Percentiles rank a stretch among this genome's conserved stretches.
phyloP scores from a whole-genome alignment of 2,113 vertebrate species.

The Leucoraja erinaceus region DNA sequence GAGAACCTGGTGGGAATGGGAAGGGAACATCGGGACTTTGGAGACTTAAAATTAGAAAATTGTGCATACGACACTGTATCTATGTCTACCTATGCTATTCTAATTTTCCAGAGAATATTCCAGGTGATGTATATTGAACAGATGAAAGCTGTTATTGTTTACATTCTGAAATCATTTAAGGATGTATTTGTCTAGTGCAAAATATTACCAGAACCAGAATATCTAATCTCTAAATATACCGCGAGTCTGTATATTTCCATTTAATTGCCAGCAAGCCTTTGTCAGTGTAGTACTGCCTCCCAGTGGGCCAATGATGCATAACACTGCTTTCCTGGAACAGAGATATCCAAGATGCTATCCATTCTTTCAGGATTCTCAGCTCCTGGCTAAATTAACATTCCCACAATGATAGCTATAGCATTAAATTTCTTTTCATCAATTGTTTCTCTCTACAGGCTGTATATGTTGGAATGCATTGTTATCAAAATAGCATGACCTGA shows the following conservation, averaged over 20 bases:
- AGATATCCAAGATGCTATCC: not conserved
- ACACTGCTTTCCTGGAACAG: not conserved
- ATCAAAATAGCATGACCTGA: no score
- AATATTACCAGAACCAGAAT: not conserved
- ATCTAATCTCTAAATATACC: not conserved
- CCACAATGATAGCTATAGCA: not conserved
- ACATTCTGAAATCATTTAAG: not conserved
- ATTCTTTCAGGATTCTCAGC: not conserved
- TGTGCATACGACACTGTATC: no score
- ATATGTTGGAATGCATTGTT: no score
- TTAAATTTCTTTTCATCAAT: no score
- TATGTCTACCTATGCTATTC: no score
- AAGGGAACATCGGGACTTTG: no score
- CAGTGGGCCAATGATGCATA: conserved; percentile 8
- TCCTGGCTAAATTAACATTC: not conserved
- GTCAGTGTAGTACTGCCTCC: not conserved
- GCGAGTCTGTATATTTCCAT: not conserved
- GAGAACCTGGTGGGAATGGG: no score
- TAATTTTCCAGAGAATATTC: no score
- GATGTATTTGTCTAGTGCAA: not conserved
- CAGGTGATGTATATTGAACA: not conserved
- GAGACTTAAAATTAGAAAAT: no score
- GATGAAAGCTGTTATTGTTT: not conserved
- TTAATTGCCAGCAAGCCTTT: not conserved
- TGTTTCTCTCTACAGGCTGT: no score